Evolutionary conservation across 2,113 vertebrate genomes (phyloP), one percentile per base, ranked within the genome.

Genomic region (Tapirus terrestris): DNA sequence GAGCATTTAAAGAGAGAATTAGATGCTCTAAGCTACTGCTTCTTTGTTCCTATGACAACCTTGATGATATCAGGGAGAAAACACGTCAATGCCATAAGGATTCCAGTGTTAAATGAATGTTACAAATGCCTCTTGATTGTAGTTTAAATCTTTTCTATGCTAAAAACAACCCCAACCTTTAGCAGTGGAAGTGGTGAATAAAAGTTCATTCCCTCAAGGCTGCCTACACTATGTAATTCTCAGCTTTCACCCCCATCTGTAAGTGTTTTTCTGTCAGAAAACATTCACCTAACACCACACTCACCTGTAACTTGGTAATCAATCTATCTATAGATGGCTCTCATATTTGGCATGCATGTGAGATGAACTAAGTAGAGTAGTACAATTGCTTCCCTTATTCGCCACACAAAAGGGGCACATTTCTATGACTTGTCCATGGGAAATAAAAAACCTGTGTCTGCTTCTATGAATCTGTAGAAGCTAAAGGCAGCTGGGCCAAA

Each of bases 41-140:
- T 98, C 97, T 96, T 97, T 92, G 98, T 99, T 98, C 97, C 98
- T 97, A 98, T 99, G 98, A 92, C 98, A 98, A 99, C 98, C 27
- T 53, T 17, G 95, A 96, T 98, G 97, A 96, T 95, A 97, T 98
- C 97, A 98, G 89, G 87, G 13, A 85, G 6, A 93, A 96, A 95
- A 89, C 91, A 96, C 67, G 9, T 21, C 95, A 98, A 82, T 96
- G 33, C 82, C 85, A 63, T 11, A 18, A 98, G 81, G 87, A 97
- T 95, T 98, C 95, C 91, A 85, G n/a, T 48, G 73, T 94, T 94
- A 98, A 98, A 98, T 98, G 92, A 97, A 97, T 25, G 61, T 43
- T 96, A 95, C 92, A 95, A 95, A 84, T 5, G 12, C n/a, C 83
- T 98, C 98, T 97, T 96, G 98, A 98, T 98, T 97, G 86, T 73